phyloP scores from a whole-genome alignment of 2,113 vertebrate species.

The Rana temporaria region DNA sequence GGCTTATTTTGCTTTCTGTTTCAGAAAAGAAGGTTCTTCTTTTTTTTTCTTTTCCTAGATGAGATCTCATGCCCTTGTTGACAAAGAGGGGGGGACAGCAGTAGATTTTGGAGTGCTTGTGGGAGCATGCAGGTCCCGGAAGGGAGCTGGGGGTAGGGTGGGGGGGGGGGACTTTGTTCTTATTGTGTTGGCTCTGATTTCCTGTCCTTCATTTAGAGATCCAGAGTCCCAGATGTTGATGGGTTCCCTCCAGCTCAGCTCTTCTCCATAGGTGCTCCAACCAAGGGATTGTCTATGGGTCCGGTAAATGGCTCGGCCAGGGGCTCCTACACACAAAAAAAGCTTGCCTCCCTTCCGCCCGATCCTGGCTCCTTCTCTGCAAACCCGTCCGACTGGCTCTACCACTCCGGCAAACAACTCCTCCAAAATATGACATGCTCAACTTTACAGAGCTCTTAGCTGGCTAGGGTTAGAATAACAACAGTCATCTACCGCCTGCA shows the following conservation, averaged over 20 bases:
- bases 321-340: background rate
- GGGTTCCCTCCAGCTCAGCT: background rate
- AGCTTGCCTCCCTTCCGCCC: slow-evolving; percentile 43
- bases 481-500: slow-evolving; percentile 65
- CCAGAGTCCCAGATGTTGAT: background rate
- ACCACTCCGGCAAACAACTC: slow-evolving; percentile 75
- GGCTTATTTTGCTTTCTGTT: background rate
- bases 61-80: background rate
- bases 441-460: slow-evolving; percentile 68
- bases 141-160: slow-evolving; percentile 49
- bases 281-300: background rate
- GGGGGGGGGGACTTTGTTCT: slow-evolving; percentile 44
- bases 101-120: background rate
- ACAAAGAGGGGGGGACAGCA: background rate
- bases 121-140: slow-evolving; percentile 60
- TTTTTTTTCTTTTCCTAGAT: background rate
- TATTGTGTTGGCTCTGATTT: slow-evolving; percentile 17
- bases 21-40: background rate
- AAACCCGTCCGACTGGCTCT: slow-evolving; percentile 91
- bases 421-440: slow-evolving; percentile 71
- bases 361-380: slow-evolving; percentile 59
- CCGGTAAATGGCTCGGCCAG: slow-evolving; percentile 20
- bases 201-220: background rate
- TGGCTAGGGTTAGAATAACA: slow-evolving; percentile 68
- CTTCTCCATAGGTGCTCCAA: background rate